Conservation (phyloP, 2,113 vertebrate species). For the Synodontis membranacea region DNA sequence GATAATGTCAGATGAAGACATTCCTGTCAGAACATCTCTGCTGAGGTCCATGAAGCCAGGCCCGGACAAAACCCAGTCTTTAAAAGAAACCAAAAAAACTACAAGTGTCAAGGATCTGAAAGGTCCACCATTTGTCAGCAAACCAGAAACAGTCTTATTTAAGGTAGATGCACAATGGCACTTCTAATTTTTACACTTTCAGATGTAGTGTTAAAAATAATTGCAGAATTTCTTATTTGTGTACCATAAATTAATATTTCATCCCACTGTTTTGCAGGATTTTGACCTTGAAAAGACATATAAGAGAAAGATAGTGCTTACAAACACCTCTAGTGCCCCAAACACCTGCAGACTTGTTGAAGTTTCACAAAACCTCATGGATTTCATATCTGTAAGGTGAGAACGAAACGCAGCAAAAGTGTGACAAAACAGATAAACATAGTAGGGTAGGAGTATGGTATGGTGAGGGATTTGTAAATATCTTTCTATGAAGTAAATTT, state of each 20-base stretch:
- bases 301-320: slow-evolving; percentile 82
- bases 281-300: slow-evolving; percentile 87
- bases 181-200: not conserved
- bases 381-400: slow-evolving; percentile 82
- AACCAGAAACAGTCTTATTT: slow-evolving; percentile 83
- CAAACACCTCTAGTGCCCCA: slow-evolving; percentile 78
- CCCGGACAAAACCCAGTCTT: slow-evolving; percentile 52
- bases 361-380: slow-evolving; percentile 75
- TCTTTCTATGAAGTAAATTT: not conserved
- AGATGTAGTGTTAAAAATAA: not conserved
- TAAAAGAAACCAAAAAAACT: slow-evolving; percentile 61
- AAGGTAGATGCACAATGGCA: slow-evolving; percentile 73
- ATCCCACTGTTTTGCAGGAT: slow-evolving; percentile 73
- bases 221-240: not conserved
- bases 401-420: slow-evolving; percentile 40
- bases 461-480: not conserved
- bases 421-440: not conserved
- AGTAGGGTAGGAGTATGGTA: not conserved
- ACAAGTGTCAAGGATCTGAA: slow-evolving; percentile 66
- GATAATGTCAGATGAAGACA: slow-evolving; percentile 34
- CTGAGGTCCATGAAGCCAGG: slow-evolving; percentile 52
- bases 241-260: not conserved
- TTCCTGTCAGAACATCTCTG: slow-evolving; percentile 4
- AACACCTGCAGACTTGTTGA: slow-evolving; percentile 81
- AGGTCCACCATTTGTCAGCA: slow-evolving; percentile 81